phyloP scores from a whole-genome alignment of 2,888 invertebrate genomes.

The Archips crataeganus region DNA sequence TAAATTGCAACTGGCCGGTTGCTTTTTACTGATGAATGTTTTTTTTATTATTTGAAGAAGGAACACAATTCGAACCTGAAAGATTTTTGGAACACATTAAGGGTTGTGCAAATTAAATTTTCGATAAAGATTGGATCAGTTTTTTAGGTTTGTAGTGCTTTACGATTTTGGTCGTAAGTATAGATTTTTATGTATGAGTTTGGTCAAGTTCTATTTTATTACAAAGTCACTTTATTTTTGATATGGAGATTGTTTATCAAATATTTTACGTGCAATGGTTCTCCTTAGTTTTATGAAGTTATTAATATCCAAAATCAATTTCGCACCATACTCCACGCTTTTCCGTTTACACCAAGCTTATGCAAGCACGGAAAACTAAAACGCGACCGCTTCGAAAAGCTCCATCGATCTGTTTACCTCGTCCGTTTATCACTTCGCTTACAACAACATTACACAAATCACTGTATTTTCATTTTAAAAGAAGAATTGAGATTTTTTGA shows the following conservation, averaged over 20 bases:
- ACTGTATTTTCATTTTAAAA: conserved; percentile 40
- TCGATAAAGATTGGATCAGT: background rate
- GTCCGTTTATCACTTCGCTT: conserved; percentile 55
- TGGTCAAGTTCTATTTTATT: background rate
- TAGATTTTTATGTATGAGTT: background rate
- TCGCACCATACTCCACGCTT: conserved; percentile 11
- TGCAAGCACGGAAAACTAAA: conserved; percentile 18
- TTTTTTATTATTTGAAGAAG: conserved; percentile 8
- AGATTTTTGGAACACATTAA: background rate
- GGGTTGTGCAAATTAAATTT: conserved; percentile 14
- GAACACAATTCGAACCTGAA: background rate
- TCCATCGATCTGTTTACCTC: conserved; percentile 81
- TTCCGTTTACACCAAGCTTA: conserved; percentile 34
- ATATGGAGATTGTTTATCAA: background rate
- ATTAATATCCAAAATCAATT: conserved; percentile 1
- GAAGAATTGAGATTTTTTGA: conserved; percentile 5
- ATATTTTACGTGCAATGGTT: background rate
- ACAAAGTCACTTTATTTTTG: background rate
- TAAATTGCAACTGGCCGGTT: background rate
- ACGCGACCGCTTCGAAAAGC: conserved; percentile 8
- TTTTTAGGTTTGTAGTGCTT: background rate
- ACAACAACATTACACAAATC: conserved; percentile 41
- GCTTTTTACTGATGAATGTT: background rate
- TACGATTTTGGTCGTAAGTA: background rate
- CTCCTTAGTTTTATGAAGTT: background rate